Evolutionary conservation across 1,140 invertebrate genomes (phyloP), one percentile per base, ranked within the genome.

Genomic region (Drosophila ambigua): DNA sequence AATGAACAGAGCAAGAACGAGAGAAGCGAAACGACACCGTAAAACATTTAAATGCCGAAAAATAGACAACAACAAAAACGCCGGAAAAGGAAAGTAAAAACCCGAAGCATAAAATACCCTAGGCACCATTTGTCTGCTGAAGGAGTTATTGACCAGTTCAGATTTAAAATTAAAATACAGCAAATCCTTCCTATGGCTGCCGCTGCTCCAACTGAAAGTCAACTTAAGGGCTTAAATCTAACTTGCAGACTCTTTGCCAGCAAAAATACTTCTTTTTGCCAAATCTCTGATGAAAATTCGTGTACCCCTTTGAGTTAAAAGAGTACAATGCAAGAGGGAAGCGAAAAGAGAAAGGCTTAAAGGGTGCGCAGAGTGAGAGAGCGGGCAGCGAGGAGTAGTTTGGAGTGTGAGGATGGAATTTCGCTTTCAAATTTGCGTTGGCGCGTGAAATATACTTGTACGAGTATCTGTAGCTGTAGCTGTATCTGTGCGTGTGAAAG

Each of bases 31-130:
- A 79, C 75, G 82, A 88, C 83, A 87, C 71, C 83, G 83, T 85
- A 88, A 88, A 87, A 88, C 83, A 87, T 88, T 88, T 88, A 88
- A 88, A 87, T 88, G 83, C 76, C 83, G 54, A 88, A 85, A 79
- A 85, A 88, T 88, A 88, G 83, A 83, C 83, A 84, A 75, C 72
- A 63, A 67, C 57, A 66, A 51, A 43, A 9, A 35, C 3, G 31
- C 3, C 3, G 31, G 9, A 11, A 35, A 35, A 11, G 9, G 31
- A 4, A 39, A 13, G 26, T 7, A 7, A 7, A 28, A 1, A 9
- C 4, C 0, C 31, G 35, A 13, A 39, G 1, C 11, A 0, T 4
- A 4, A 39, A 39, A 39, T 39, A 39, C 35, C 35, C 35, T 31
- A 0, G 8, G 3, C 8, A 31, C 8, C 2, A n/a, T 9, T 39